Percentiles rank a stretch among this genome's conserved stretches.
phyloP scores from a whole-genome alignment of 2,797 vertebrate species.

The Psittacula derbiana region DNA sequence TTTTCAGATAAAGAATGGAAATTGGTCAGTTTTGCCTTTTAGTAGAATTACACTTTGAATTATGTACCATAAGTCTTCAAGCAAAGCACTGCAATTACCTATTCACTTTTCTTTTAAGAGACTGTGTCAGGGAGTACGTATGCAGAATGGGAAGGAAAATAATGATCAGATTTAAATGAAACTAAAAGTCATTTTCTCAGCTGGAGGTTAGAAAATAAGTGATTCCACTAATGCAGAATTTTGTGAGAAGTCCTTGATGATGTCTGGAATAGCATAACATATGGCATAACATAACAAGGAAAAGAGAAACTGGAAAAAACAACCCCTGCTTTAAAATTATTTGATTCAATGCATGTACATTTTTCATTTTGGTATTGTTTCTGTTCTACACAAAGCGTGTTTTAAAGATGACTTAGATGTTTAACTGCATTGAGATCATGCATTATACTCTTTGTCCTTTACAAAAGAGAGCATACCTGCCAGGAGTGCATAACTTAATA shows the following conservation, averaged over 20 bases:
- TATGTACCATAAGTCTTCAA: slow-evolving; percentile 34
- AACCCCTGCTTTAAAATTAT: not conserved
- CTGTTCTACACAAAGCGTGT: not conserved
- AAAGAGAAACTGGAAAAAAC: slow-evolving; percentile 29
- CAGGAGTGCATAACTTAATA: slow-evolving; percentile 43
- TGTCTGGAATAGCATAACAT: slow-evolving; percentile 28
- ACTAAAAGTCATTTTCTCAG: slow-evolving; percentile 70
- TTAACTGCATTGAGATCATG: slow-evolving; percentile 6
- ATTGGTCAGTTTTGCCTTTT: slow-evolving; percentile 44
- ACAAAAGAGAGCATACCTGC: not conserved
- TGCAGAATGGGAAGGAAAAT: slow-evolving; percentile 57
- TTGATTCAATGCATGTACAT: not conserved
- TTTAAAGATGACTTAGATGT: slow-evolving; percentile 12
- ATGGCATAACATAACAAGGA: slow-evolving; percentile 35
- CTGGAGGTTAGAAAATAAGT: slow-evolving; percentile 64
- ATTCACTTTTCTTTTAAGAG: slow-evolving; percentile 32
- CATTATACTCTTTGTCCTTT: slow-evolving; percentile 46
- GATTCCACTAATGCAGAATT: slow-evolving; percentile 56
- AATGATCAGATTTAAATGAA: slow-evolving; percentile 70
- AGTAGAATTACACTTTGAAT: slow-evolving; percentile 47
- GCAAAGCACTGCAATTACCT: slow-evolving; percentile 35
- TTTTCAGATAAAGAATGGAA: slow-evolving; percentile 39
- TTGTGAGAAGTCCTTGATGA: slow-evolving; percentile 48
- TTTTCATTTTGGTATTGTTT: slow-evolving; percentile 38
- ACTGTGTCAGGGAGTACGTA: slow-evolving; percentile 14